These are phyloP conservation scores for Chironomus tepperi DNA, from an alignment of 1,140 invertebrate species.

Conservation along the genomic window DNA sequence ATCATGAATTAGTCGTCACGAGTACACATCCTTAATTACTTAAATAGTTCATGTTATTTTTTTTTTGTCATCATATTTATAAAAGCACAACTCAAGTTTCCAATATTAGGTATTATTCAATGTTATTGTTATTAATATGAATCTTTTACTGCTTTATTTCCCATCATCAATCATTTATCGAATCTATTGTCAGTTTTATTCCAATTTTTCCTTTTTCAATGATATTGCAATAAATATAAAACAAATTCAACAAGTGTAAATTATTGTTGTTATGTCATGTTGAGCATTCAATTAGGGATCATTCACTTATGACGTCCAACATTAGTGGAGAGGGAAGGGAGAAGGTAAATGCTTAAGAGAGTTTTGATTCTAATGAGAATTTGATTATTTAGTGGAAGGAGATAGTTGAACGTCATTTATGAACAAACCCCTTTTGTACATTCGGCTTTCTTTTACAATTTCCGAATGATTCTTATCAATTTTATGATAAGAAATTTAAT, in stretches of 20 bases:
- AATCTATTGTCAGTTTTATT: conserved; percentile 2
- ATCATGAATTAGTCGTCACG: too few species aligned
- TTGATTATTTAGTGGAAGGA: too few species aligned
- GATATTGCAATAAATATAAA: neutral
- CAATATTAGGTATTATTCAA: neutral
- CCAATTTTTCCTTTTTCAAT: neutral
- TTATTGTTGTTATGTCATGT: conserved; percentile 3
- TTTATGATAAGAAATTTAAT: too few species aligned
- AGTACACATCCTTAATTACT: too few species aligned
- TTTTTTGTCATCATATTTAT: neutral
- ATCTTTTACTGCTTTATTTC: neutral
- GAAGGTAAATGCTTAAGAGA: too few species aligned
- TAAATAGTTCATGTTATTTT: neutral
- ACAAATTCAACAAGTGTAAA: conserved; percentile 14
- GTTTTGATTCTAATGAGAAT: too few species aligned
- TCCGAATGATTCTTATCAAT: too few species aligned
- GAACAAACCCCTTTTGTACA: too few species aligned
- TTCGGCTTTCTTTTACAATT: too few species aligned
- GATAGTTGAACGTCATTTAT: too few species aligned
- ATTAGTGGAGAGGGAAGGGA: too few species aligned
- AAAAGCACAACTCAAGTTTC: conserved; percentile 12
- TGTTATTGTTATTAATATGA: neutral
- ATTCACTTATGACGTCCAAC: too few species aligned
- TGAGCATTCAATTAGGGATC: neutral
- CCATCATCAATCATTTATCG: neutral